Evolutionary conservation across 2,888 invertebrate genomes (phyloP).

Genomic region (Chymomyza fuscimana): DNA sequence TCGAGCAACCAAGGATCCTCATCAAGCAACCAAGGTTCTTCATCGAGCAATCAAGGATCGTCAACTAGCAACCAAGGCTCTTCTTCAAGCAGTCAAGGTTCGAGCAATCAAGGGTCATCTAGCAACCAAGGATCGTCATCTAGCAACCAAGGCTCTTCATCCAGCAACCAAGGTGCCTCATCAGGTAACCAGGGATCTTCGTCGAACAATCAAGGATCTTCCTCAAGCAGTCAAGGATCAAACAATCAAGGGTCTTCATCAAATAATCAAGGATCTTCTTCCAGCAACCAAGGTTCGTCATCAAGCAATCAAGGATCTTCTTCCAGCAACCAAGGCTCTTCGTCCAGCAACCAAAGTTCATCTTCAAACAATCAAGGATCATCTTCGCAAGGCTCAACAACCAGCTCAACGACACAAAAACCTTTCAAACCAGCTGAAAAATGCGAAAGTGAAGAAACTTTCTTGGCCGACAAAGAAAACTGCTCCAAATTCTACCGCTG

Average conservation of each 20-base stretch:
- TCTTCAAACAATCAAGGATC: constrained; percentile 1
- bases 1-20: constrained; percentile 20
- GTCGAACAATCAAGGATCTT: neutral
- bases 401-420: constrained; percentile 55
- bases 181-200: neutral
- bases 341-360: neutral
- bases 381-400: neutral
- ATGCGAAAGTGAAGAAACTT: constrained; percentile 79
- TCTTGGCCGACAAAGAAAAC: constrained; percentile 79
- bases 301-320: constrained; percentile 20
- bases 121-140: constrained; percentile 20
- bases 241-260: constrained; percentile 36
- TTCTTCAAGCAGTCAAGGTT: constrained; percentile 30
- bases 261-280: constrained; percentile 16
- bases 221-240: constrained; percentile 2
- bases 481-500: constrained; percentile 83
- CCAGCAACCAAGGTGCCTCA: constrained; percentile 2
- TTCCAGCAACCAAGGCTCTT: neutral
- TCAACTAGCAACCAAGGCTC: constrained; percentile 9
- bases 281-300: constrained; percentile 28
- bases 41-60: neutral
- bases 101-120: constrained; percentile 35
- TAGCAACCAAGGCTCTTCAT: neutral
- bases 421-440: constrained; percentile 65
- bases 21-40: neutral